A percentile compares a stretch with the other conserved stretches of the same genome.
Conservation (phyloP, 2,888 invertebrate species). For the Rhogogaster chlorosoma region DNA sequence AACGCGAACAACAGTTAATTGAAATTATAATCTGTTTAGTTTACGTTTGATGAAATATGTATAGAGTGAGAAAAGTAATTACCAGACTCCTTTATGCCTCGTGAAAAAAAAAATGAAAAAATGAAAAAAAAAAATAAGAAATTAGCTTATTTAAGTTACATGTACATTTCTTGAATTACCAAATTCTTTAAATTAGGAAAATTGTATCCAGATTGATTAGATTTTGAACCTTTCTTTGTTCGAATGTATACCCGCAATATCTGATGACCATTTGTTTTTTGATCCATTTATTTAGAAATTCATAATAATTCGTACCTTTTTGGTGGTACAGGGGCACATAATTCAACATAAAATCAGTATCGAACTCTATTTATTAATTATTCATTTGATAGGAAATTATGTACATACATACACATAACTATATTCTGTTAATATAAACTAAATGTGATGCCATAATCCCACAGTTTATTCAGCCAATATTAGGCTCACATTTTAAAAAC, state of each 20-base stretch:
- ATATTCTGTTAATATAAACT: constrained; percentile 3
- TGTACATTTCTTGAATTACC: constrained; percentile 8
- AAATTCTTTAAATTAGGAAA: constrained; percentile 1
- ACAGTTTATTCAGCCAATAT: not conserved
- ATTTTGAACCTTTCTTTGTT: not conserved
- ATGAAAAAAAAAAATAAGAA: not conserved
- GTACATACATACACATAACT: not conserved
- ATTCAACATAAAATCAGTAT: not conserved
- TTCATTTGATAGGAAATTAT: constrained; percentile 16
- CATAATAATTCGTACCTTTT: not conserved
- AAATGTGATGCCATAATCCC: constrained; percentile 22
- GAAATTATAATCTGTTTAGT: not conserved
- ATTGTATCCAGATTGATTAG: constrained; percentile 5
- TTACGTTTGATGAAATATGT: not conserved
- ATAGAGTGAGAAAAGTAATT: not conserved
- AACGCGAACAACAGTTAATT: not conserved
- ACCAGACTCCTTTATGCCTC: not conserved
- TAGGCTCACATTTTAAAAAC: not conserved
- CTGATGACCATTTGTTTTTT: not conserved
- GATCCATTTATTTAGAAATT: not conserved
- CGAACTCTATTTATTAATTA: not conserved
- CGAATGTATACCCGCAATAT: not conserved
- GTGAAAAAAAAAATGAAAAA: not conserved
- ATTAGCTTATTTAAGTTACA: not conserved
- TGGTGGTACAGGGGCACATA: not conserved